phyloP scores from a whole-genome alignment of 2,113 vertebrate species.

The Anhinga rufa region DNA sequence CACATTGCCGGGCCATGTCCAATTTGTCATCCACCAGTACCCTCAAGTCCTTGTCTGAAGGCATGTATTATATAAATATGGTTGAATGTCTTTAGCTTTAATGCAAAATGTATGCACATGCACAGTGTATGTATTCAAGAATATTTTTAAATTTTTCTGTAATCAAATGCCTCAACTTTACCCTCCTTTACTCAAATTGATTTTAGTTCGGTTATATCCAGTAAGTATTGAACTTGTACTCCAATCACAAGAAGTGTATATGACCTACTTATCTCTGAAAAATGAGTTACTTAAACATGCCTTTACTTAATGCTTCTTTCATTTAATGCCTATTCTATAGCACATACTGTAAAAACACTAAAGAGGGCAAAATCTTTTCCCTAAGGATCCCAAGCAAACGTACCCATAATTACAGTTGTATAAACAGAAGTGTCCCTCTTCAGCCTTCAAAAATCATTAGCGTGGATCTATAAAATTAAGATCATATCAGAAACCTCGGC shows the following conservation, averaged over 20 bases:
- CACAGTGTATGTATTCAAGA: neutral
- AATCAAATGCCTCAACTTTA: neutral
- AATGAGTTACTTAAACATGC: neutral
- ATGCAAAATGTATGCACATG: neutral
- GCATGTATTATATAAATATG: neutral
- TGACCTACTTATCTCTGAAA: neutral
- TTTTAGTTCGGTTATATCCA: neutral
- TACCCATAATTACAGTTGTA: conserved; percentile 10
- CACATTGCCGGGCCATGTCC: neutral
- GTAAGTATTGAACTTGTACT: neutral
- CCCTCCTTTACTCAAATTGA: neutral
- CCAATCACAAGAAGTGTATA: neutral
- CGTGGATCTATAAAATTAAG: neutral
- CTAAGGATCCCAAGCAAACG: neutral
- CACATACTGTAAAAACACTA: neutral
- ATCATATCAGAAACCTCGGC: neutral
- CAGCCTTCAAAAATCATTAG: conserved; percentile 45
- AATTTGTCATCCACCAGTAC: neutral
- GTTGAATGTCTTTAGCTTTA: neutral
- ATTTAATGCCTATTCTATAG: neutral
- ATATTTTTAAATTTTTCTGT: neutral
- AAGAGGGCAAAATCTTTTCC: conserved; percentile 12
- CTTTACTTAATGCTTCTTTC: neutral
- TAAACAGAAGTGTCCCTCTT: conserved; percentile 32
- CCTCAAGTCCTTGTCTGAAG: neutral